A percentile compares a stretch with the other conserved stretches of the same genome.
phyloP scores from a whole-genome alignment of 1,140 invertebrate genomes.

The Cydia fagiglandana region DNA sequence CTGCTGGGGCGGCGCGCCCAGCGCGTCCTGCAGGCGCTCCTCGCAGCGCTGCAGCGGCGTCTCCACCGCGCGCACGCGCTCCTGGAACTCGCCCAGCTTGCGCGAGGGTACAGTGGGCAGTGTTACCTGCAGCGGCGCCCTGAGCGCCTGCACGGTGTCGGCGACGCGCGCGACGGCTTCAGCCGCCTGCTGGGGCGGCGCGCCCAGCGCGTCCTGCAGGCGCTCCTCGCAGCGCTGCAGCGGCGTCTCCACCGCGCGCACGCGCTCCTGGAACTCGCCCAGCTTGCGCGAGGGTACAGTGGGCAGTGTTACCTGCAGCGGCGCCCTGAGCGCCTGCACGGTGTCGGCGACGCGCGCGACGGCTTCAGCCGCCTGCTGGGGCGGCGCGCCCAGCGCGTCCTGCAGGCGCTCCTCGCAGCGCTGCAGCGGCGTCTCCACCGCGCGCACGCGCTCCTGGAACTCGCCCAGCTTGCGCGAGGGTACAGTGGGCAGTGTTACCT shows the following conservation, averaged over 20 bases:
- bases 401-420: constrained; percentile 88
- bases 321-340: constrained; percentile 84
- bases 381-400: constrained; percentile 52
- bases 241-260: constrained; percentile 89
- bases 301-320: constrained; percentile 81
- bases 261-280: constrained; percentile 91
- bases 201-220: constrained; percentile 50
- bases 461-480: constrained; percentile 89
- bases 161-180: constrained; percentile 57
- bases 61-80: constrained; percentile 90
- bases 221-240: constrained; percentile 92
- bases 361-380: constrained; percentile 53
- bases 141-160: constrained; percentile 80
- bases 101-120: constrained; percentile 79
- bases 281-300: constrained; percentile 85
- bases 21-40: constrained; percentile 80
- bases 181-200: constrained; percentile 54
- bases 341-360: constrained; percentile 60
- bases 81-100: constrained; percentile 91
- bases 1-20: constrained; percentile 50
- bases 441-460: constrained; percentile 91
- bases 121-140: constrained; percentile 86
- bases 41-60: constrained; percentile 92
- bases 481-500: constrained; percentile 62
- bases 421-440: constrained; percentile 89